Conservation (phyloP, 2,888 invertebrate species). For the Cataglyphis altisquamis region DNA sequence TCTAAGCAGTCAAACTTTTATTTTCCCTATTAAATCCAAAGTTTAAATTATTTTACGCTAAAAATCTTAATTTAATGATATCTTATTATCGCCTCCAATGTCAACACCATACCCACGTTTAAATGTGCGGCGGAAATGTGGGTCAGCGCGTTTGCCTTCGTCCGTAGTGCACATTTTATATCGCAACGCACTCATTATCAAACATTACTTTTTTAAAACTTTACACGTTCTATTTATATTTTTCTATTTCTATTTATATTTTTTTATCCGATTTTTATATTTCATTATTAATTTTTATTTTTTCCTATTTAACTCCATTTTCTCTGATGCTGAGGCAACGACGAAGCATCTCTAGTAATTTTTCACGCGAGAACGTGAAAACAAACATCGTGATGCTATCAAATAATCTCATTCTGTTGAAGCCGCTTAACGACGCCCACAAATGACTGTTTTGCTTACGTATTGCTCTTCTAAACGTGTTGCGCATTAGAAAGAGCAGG, state of each 20-base stretch:
- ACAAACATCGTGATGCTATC: constrained; percentile 15
- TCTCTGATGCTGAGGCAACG: not conserved
- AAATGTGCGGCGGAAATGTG: constrained; percentile 25
- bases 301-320: not conserved
- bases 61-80: not conserved
- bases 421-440: constrained; percentile 27
- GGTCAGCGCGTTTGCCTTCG: constrained; percentile 24
- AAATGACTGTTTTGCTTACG: constrained; percentile 20
- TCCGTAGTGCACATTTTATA: not conserved
- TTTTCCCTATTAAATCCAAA: not conserved
- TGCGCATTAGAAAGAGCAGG: constrained; percentile 18
- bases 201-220: not conserved
- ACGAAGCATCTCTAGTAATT: not conserved
- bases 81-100: not conserved
- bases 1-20: too few species aligned
- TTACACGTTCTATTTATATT: not conserved
- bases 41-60: not conserved
- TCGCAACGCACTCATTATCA: not conserved
- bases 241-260: too few species aligned
- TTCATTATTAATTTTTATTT: not conserved
- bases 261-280: not conserved
- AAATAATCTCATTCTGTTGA: constrained; percentile 29
- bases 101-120: not conserved
- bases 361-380: not conserved
- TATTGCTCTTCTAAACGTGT: not conserved